Evolutionary conservation across 2,888 invertebrate genomes (phyloP).

Genomic region (Ecdyonurus torrentis): DNA sequence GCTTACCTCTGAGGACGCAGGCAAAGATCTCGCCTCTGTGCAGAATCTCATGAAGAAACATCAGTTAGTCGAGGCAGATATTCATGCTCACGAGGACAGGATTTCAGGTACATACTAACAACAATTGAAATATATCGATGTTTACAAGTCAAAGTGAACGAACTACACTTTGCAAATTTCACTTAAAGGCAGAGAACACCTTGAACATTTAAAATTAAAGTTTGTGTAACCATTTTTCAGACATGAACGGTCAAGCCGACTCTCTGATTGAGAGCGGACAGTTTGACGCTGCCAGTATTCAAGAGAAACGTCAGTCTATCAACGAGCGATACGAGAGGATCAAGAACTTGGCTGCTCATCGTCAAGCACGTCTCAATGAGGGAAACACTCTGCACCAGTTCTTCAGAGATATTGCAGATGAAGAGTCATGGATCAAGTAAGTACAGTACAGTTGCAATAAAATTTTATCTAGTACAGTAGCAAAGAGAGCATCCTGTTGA

Average conservation of each 20-base stretch:
- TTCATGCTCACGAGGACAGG: conserved; percentile 89
- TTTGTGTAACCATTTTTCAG: conserved; percentile 23
- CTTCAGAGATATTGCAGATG: conserved; percentile 97
- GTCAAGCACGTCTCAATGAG: conserved; percentile 84
- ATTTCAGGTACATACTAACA: conserved; percentile 68
- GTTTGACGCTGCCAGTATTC: conserved; percentile 92
- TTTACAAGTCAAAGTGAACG: no score
- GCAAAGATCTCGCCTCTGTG: conserved; percentile 94
- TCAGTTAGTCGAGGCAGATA: conserved; percentile 95
- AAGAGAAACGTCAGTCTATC: conserved; percentile 86
- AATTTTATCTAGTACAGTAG: no score
- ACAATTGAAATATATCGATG: no score
- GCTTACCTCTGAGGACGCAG: conserved; percentile 89
- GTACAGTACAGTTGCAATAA: no score
- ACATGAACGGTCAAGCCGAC: conserved; percentile 93
- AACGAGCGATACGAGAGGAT: conserved; percentile 94
- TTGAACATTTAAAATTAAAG: not conserved
- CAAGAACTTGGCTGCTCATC: conserved; percentile 76
- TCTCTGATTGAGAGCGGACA: conserved; percentile 90
- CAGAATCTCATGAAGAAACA: conserved; percentile 98
- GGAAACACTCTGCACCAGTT: conserved; percentile 98
- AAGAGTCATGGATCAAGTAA: conserved; percentile 97
- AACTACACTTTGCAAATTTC: no score
- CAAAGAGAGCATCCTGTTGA: no score
- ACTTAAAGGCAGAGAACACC: no score